A percentile compares a stretch with the other conserved stretches of the same genome.
phyloP scores from a whole-genome alignment of 2,113 vertebrate genomes.

The Progne subis region DNA sequence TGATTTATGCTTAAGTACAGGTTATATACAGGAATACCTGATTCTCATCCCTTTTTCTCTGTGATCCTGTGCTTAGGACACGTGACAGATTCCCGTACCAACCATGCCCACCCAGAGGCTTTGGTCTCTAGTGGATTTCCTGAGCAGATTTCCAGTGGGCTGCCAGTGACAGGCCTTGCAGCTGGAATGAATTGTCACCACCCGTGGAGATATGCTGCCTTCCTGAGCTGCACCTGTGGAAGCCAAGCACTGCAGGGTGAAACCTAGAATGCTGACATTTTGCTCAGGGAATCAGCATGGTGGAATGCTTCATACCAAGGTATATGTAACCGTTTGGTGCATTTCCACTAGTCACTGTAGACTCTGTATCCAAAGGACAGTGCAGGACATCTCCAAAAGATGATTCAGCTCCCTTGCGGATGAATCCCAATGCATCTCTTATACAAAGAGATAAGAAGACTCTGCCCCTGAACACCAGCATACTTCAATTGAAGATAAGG shows the following conservation, averaged over 20 bases:
- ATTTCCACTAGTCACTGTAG: neutral
- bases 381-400: neutral
- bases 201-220: accelerated
- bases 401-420: neutral
- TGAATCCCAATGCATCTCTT: neutral
- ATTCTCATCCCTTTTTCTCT: neutral
- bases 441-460: neutral
- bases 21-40: neutral
- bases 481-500: neutral
- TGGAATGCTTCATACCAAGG: neutral
- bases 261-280: neutral
- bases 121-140: neutral
- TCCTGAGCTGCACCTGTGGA: neutral
- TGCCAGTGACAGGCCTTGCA: neutral
- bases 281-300: accelerated
- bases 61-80: neutral
- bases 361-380: neutral
- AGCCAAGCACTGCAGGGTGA: neutral
- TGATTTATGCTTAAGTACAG: neutral
- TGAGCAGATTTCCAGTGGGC: neutral
- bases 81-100: accelerated
- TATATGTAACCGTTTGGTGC: neutral
- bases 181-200: neutral
- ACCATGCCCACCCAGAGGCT: neutral
- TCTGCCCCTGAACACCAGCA: neutral